A percentile compares a stretch with the other conserved stretches of the same genome.
phyloP scores from a whole-genome alignment of 1,140 invertebrate genomes.

The Chionoecetes opilio region DNA sequence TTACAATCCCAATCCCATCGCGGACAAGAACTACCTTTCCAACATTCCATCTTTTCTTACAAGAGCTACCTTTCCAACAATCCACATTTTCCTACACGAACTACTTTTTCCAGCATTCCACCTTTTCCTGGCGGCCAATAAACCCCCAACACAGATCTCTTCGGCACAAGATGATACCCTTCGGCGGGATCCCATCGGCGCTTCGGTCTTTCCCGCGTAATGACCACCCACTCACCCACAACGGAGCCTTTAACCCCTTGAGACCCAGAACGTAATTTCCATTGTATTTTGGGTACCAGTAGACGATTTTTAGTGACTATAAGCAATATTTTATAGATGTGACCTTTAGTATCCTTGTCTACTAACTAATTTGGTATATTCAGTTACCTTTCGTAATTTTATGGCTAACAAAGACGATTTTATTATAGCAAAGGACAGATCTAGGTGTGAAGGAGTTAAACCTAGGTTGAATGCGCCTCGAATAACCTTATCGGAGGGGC shows the following conservation, averaged over 20 bases:
- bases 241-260: no score
- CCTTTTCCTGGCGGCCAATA: not conserved
- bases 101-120: no score
- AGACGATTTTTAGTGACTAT: no score
- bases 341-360: no score
- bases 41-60: not conserved
- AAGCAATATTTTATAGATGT: no score
- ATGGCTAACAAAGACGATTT: no score
- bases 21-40: not conserved
- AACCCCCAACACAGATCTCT: constrained; percentile 39
- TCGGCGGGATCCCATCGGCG: not conserved
- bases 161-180: not conserved
- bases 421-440: no score
- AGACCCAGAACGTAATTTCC: no score
- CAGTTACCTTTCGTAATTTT: no score
- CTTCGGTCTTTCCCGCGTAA: not conserved
- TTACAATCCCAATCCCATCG: not conserved
- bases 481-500: constrained; percentile 38
- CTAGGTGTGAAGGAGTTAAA: not conserved
- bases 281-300: no score
- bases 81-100: not conserved
- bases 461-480: not conserved
- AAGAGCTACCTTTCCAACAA: not conserved
- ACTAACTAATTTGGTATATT: no score
- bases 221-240: constrained; percentile 41